Base-by-base conservation (phyloP, 2,888 invertebrate genomes). In the Watsonalla cultraria region DNA sequence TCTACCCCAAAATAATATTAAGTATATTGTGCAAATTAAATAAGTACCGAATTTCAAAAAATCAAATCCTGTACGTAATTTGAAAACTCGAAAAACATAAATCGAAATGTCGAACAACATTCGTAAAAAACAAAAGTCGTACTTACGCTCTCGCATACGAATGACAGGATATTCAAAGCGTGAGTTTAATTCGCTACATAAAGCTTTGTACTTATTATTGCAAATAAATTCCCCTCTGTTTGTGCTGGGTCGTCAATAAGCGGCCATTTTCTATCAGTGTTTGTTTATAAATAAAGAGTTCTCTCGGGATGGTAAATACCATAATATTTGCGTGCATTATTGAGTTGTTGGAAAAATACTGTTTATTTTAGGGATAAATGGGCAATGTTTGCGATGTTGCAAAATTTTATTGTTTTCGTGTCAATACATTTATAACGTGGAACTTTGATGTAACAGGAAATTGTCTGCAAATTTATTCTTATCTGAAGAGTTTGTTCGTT, bases 221-320 rank as follows among this genome's bases (percentile, higher is more conserved):
- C 78, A 81, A 82, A 81, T 78, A 74, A 73, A 64, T 72, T 62
- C 65, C 83, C 83, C 80, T 76, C 65, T 84, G 76, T 83, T 84
- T 82, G 68, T 60, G 64, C 64, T 74, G 70, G 67, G 61, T 63
- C 66, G 70, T 79, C 79, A 79, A 82, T 82, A 80, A 74, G 70
- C 60, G 56, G 62, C 68, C 64, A 71, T 70, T 65, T 64, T 60
- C 62, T 55, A 64, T 64, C 60, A 54, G 51, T 74, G 69, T 80
- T 78, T 80, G 72, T 72, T 73, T 72, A 74, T 74, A 78, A 78
- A 78, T 68, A 63, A 63, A 70, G 66, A 65, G 66, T 57, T 62
- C 63, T 66, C 60, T 59, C 59, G 55, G 67, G 61, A 60, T 60
- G 52, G 66, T 64, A 74, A 74, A 75, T 66, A 70, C 49, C 46